Percentiles rank a stretch among this genome's conserved stretches.
Conservation (phyloP, 2,113 vertebrate species). For the Hydrolagus affinis region DNA sequence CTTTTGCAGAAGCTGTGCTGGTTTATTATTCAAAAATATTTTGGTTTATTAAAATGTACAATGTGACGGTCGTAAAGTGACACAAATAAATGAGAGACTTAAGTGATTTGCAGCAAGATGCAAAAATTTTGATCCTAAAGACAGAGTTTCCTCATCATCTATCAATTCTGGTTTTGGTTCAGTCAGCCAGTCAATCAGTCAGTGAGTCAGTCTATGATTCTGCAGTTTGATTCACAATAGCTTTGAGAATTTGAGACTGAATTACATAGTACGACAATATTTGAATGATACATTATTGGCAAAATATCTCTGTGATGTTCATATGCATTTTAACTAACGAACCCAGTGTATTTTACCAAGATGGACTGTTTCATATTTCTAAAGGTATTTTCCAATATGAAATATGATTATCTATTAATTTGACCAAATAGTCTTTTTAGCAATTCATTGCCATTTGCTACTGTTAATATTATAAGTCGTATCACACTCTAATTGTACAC, state of each 20-base stretch:
- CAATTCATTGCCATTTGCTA: not conserved
- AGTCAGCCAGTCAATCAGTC: not conserved
- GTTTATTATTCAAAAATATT: not conserved
- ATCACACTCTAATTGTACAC: not conserved
- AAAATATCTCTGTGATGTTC: constrained; percentile 1
- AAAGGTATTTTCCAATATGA: not conserved
- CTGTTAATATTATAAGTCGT: not conserved
- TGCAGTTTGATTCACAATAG: not conserved
- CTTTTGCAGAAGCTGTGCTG: not conserved
- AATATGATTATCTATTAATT: not conserved
- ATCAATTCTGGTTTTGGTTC: not conserved
- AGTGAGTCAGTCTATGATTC: not conserved
- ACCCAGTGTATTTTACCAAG: no score
- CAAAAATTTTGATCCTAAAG: not conserved
- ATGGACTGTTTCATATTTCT: not conserved
- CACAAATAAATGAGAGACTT: not conserved
- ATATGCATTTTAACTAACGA: not conserved
- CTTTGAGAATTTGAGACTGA: not conserved
- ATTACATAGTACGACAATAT: not conserved
- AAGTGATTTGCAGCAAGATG: not conserved
- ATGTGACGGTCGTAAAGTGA: not conserved
- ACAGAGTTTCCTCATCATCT: not conserved
- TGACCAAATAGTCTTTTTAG: not conserved
- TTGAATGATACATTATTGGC: not conserved
- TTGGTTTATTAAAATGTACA: not conserved